phyloP scores from a whole-genome alignment of 2,113 vertebrate species.

The Brachionichthys hirsutus region DNA sequence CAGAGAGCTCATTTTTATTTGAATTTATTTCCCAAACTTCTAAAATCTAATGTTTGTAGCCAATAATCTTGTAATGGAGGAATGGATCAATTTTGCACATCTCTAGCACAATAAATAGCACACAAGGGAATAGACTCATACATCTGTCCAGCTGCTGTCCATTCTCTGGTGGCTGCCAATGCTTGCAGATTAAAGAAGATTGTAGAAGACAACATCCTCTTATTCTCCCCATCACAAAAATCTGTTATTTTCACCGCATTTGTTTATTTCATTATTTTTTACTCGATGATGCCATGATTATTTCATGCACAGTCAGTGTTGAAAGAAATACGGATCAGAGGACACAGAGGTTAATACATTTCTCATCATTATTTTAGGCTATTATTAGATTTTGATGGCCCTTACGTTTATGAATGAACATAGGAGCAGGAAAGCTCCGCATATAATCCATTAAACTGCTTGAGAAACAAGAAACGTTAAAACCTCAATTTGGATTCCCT shows the following conservation, averaged over 20 bases:
- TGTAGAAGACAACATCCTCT: conserved; percentile 23
- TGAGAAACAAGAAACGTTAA: conserved; percentile 50
- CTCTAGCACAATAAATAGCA: conserved; percentile 35
- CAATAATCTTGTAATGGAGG: conserved; percentile 11
- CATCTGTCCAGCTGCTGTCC: conserved; percentile 30
- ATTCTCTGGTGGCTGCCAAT: background rate
- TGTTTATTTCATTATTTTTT: conserved; percentile 11
- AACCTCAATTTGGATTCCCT: conserved; percentile 54
- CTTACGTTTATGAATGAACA: conserved; percentile 12
- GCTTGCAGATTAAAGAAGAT: conserved; percentile 26
- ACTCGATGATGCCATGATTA: background rate
- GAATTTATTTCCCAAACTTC: conserved; percentile 18
- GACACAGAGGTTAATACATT: conserved; percentile 1
- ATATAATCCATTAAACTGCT: conserved; percentile 55
- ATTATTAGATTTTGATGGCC: conserved; percentile 19
- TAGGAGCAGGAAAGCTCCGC: too few species aligned
- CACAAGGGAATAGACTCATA: conserved; percentile 6
- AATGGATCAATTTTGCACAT: conserved; percentile 15
- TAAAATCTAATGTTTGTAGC: background rate
- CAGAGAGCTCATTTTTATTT: conserved; percentile 9
- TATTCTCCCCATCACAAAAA: conserved; percentile 14
- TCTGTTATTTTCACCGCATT: background rate
- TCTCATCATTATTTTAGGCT: background rate
- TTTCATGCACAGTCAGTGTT: background rate
- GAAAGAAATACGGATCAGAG: conserved; percentile 11